Evolutionary conservation across 2,888 invertebrate genomes (phyloP), one percentile per base, ranked within the genome.

Genomic region (Drepana falcataria): DNA sequence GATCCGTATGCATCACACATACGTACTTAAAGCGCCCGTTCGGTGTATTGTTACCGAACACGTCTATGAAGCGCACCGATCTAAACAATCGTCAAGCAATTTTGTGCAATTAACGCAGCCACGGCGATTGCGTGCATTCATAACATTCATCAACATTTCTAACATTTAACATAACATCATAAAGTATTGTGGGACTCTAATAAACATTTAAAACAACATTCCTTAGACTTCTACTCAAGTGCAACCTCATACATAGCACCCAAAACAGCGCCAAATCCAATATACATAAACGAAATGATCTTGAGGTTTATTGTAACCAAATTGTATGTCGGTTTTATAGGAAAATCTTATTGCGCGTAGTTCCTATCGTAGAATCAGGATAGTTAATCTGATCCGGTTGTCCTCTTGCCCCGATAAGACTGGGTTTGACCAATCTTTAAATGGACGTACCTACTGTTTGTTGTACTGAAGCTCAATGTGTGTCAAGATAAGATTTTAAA

Each of bases 311-410:
- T 61, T 61, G 58, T 59, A 61, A 55, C 63, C 57, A 62, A 57
- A 64, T 65, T 59, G 63, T 54, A 37, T 64, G 69, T 64, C 58
- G 58, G 61, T 65, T 67, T 68, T 68, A 71, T 66, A 63, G 62
- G 61, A 57, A 63, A 65, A 68, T 61, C 59, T 66, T 74, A 69
- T 70, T 66, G 67, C 71, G 68, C 69, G 71, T 69, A 61, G 61
- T 63, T 65, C 62, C 60, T 59, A 59, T 47, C 52, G 59, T 56
- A 53, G 54, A 55, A 35, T 52, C 49, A 48, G 60, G 69, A 68
- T 68, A 64, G 66, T 64, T 66, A 73, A 76, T 76, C 75, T 65
- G 73, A 76, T 76, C 59, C 57, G 33, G 53, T 52, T 71, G 68
- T 66, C 59, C 59, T 60, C 59, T 57, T 65, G 60, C 65, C 59